Conservation (phyloP, 2,888 invertebrate genomes). For the Chromoteleia sp. region DNA sequence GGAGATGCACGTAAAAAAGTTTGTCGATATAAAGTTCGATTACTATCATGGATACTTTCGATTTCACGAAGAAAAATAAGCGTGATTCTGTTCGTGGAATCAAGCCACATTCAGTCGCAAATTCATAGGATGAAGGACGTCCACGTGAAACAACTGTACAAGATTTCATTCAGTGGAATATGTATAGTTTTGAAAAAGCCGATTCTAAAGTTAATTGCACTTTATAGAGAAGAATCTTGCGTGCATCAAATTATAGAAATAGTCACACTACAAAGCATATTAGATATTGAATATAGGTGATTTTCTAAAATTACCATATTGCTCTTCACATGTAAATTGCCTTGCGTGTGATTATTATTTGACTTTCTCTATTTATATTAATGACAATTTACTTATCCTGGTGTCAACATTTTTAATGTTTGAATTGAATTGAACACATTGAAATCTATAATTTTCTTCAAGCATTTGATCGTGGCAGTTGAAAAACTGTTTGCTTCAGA, state of each 20-base stretch:
- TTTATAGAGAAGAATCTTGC: constrained; percentile 20
- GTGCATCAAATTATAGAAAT: constrained; percentile 49
- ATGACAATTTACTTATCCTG: not conserved
- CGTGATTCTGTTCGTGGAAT: constrained; percentile 22
- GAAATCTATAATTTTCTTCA: too few relatives aligned
- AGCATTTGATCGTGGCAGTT: not conserved
- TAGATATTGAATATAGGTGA: constrained; percentile 9
- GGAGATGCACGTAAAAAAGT: constrained; percentile 19
- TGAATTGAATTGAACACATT: not conserved
- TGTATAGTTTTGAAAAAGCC: not conserved
- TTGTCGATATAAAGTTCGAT: constrained; percentile 36
- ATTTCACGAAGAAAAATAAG: constrained; percentile 39
- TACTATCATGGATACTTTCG: constrained; percentile 44
- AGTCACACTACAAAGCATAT: constrained; percentile 12
- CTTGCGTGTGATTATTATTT: constrained; percentile 16
- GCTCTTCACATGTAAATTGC: constrained; percentile 19
- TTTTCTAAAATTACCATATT: constrained; percentile 52
- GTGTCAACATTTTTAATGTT: not conserved
- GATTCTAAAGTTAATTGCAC: not conserved
- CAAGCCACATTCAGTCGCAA: not conserved
- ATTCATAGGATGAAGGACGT: constrained; percentile 9
- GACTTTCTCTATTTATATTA: constrained; percentile 24
- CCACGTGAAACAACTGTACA: not conserved
- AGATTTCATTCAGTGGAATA: not conserved
- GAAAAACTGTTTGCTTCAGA: not conserved